Evolutionary conservation across 2,113 vertebrate species (phyloP).

Genomic region (Fukomys damarensis): DNA sequence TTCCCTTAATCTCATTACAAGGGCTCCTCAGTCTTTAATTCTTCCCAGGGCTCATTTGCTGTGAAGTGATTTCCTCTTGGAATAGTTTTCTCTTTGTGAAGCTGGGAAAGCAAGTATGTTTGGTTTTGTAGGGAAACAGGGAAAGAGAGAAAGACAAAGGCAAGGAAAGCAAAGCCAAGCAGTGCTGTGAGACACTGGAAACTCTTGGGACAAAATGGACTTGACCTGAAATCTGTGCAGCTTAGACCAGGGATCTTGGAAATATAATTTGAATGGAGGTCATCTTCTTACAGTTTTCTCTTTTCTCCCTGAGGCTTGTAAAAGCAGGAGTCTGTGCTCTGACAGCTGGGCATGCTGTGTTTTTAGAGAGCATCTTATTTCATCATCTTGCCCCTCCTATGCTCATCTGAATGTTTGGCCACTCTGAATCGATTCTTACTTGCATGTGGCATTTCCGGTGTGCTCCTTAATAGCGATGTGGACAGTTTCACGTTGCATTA

Average conservation of each 20-base stretch:
- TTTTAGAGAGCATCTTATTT: background rate
- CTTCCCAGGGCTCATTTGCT: constrained; percentile 85
- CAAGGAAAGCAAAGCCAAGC: background rate
- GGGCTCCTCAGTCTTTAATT: constrained; percentile 80
- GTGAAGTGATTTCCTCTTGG: constrained; percentile 85
- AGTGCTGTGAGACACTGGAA: background rate
- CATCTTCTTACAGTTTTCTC: background rate
- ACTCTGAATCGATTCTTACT: background rate
- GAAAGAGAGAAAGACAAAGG: constrained; percentile 55
- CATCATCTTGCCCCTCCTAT: background rate
- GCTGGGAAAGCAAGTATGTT: constrained; percentile 75
- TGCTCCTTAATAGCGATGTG: background rate
- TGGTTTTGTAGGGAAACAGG: constrained; percentile 59
- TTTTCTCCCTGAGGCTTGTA: background rate
- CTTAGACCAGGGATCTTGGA: background rate
- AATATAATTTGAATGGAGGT: background rate
- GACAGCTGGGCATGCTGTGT: background rate
- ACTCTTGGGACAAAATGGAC: constrained; percentile 31
- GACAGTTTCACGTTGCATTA: background rate
- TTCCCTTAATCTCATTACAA: constrained; percentile 82
- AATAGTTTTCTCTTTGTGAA: constrained; percentile 81
- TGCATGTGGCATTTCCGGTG: background rate
- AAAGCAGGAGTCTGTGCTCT: background rate
- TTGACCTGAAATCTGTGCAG: background rate
- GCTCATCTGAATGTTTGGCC: background rate